Evolutionary conservation across 2,113 vertebrate species (phyloP), one percentile per base, ranked within the genome.

Genomic region (Crotalus tigris): DNA sequence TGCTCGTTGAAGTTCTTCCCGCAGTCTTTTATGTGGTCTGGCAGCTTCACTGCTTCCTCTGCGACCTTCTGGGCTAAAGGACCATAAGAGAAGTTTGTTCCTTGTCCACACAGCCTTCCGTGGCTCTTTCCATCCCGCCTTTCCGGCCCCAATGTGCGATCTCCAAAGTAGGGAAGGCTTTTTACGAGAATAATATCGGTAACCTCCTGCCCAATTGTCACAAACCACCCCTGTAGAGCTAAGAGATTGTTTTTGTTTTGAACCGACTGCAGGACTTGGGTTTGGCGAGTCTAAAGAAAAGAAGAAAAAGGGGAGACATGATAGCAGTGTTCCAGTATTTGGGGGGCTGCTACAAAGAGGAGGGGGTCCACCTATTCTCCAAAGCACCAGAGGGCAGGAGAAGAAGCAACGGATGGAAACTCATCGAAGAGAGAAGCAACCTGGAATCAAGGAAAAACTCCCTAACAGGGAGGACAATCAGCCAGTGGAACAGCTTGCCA

Each of bases 1-100:
- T 8, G 44, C 1, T 53, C 21, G 0, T 26, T 1, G 29, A 53
- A 53, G 19, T 0, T 2, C 3, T n/a, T 7, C 5, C 64, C 46
- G 1, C 58, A 12, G 2, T 21, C 44, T 4, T 5, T 12, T 10
- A 92, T 53, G 85, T 87, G 26, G 1, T 33, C 19, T 6, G 85
- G 85, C 23, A 92, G 29, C 2, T 39, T 64, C n/a, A 8, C 7
- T 0, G 87, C 58, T 39, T 53, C 46, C 0, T 87, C 57, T 15
- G 85, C 91, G 8, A 92, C 23, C 29, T 53, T 51, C 85, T 8
- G 7, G 59, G 29, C 91, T 92, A 24, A 64, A 69, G 39, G 1
- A 6, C 17, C 54, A 1, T 81, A 81, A 81, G 33, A 39, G n/a
- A 81, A 3, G 5, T 81, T 81, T 39, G 39, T 81, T 81, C 15